Evolutionary conservation across 2,888 invertebrate genomes (phyloP), one percentile per base, ranked within the genome.

Genomic region (Periphyllus acericola): DNA sequence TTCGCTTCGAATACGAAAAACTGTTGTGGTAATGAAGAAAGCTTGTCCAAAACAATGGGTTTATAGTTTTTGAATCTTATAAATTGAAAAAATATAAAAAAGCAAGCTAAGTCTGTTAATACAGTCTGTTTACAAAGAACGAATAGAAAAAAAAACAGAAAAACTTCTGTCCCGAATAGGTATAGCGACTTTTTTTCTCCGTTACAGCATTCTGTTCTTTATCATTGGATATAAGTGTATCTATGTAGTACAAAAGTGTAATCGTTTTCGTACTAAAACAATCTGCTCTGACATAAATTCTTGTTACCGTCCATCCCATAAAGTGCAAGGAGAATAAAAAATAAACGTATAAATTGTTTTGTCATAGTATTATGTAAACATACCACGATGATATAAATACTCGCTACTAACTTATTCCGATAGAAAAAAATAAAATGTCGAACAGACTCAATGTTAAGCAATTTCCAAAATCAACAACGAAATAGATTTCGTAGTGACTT

Each of bases 111-210:
- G 60, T 34, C 14, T 25, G 79, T 60, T 79, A 79, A 60, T 60
- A 79, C 34, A 79, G 25, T n/a, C n/a, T n/a, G n/a, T n/a, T 79
- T 60, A 60, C 60, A 79, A 79, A 8, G 11, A 79, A 79, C 60
- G 5, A 79, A 60, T 79, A 79, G 14, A 36, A 6, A 17, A 19
- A 21, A 72, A 25, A 60, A 68, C 14, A 60, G 14, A 68, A 8
- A 21, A 34, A 79, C 25, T 52, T 52, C 29, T 8, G 19, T 76
- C 25, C 36, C 21, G 2, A 74, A 74, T 74, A 60, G 34, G 60
- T 34, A 79, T 17, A 1, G 25, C 14, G 5, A 34, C 34, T 52
- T 55, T 55, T 78, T 32, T 78, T 25, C 0, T 68, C 3, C 68
- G 29, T n/a, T 25, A 5, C 29, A 68, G 60, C 60, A 4, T 60